These are phyloP conservation scores for Oceanites oceanicus DNA, from an alignment of 2,113 vertebrate genomes.

Conservation along the genomic window DNA sequence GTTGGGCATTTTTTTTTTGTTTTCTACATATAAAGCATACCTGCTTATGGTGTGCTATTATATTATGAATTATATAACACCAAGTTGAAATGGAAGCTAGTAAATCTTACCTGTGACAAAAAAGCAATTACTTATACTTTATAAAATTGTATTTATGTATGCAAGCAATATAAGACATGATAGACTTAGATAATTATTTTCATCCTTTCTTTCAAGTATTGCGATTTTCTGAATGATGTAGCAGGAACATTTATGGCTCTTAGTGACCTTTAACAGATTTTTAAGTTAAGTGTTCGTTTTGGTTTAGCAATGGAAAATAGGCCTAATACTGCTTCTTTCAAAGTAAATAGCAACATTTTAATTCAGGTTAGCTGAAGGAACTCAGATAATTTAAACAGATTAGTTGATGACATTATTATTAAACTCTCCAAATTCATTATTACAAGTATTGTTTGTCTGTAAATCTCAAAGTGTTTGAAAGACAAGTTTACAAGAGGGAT, in stretches of 20 bases:
- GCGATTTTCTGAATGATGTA: neutral
- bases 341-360: neutral
- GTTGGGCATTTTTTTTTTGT: neutral
- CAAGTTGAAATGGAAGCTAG: neutral
- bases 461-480: constrained; percentile 31
- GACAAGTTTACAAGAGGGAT: constrained; percentile 41
- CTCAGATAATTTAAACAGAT: constrained; percentile 34
- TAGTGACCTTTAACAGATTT: neutral
- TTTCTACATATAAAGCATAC: neutral
- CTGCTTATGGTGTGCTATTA: neutral
- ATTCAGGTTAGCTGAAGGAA: neutral
- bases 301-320: neutral
- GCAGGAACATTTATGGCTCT: neutral
- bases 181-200: neutral
- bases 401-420: constrained; percentile 54
- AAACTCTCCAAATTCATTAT: constrained; percentile 46
- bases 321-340: neutral
- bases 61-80: neutral
- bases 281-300: neutral
- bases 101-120: neutral
- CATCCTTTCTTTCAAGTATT: neutral
- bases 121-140: neutral
- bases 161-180: accelerated
- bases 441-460: constrained; percentile 45
- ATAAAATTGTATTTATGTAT: neutral